Evolutionary conservation across 2,797 vertebrate genomes (phyloP).

Genomic region (Pseudotriccus pelzelni): DNA sequence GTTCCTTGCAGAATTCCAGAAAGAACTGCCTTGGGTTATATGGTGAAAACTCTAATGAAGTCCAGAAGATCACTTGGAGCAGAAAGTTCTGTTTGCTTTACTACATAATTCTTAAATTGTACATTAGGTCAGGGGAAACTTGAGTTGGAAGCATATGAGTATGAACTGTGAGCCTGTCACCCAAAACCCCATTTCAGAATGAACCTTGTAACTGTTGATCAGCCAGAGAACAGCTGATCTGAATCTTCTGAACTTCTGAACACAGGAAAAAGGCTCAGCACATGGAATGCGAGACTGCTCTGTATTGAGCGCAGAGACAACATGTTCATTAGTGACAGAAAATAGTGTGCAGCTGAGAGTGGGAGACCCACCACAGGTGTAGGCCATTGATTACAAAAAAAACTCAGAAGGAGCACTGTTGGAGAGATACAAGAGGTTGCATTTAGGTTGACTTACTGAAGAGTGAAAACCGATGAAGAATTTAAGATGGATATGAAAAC

Average conservation of each 20-base stretch:
- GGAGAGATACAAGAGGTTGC: not conserved
- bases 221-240: not conserved
- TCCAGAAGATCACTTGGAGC: not conserved
- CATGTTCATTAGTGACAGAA: not conserved
- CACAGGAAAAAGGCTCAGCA: not conserved
- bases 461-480: not conserved
- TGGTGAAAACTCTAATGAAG: not conserved
- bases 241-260: not conserved
- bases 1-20: not conserved
- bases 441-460: not conserved
- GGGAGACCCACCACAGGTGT: not conserved
- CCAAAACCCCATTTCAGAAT: not conserved
- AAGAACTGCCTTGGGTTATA: not conserved
- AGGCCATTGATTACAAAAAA: not conserved
- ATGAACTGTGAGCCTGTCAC: not conserved
- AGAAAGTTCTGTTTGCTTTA: not conserved
- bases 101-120: not conserved
- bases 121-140: not conserved
- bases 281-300: not conserved
- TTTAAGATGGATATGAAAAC: not conserved
- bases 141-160: not conserved
- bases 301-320: not conserved
- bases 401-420: fast-evolving
- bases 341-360: not conserved
- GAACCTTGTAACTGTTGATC: not conserved